Evolutionary conservation across 1,140 invertebrate species (phyloP), one percentile per base, ranked within the genome.

Genomic region (Drosophila fuyamai): DNA sequence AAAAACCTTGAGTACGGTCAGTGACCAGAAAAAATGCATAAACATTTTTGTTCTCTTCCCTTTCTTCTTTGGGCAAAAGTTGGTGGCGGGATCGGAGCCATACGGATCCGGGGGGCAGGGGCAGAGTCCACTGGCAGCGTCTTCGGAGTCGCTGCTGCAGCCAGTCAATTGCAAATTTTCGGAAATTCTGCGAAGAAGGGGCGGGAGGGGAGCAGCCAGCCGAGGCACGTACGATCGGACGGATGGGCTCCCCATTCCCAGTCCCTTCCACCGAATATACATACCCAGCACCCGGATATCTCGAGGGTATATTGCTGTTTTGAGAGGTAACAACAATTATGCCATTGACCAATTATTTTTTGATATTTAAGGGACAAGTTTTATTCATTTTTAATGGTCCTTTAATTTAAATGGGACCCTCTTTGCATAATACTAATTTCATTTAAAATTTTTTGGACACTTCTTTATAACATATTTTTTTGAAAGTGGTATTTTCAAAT

Each of bases 1-100:
- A 88, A 88, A 88, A 88, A 89, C 84, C 84, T 88, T 88, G 84
- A 89, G 84, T 89, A 89, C 84, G 84, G 84, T 88, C 84, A 88
- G 84, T 89, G 84, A 88, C 84, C 84, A 88, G 65, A 89, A 88
- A 86, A 88, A 88, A 88, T 88, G 84, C 84, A 88, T 88, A 88
- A 88, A 88, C 84, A 88, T 88, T 89, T 88, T 89, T 88, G 79
- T 83, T 75, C 73, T 83, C 75, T 55, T 57, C 66, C 66, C 68
- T 72, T 72, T 71, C 68, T 68, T 66, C 61, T 67, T 75, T 57
- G 14, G 59, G 40, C 14, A 44, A 23, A 13, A 8, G 13, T 36
- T n/a, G 13, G 46, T 43, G 27, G 55, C 27, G 6, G 12, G 18
- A 44, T 40, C 44, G 46, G 23, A 8, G 46, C 23, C 13, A 27